Base-by-base conservation (phyloP, 2,888 invertebrate species). In the Harmothoe impar region DNA sequence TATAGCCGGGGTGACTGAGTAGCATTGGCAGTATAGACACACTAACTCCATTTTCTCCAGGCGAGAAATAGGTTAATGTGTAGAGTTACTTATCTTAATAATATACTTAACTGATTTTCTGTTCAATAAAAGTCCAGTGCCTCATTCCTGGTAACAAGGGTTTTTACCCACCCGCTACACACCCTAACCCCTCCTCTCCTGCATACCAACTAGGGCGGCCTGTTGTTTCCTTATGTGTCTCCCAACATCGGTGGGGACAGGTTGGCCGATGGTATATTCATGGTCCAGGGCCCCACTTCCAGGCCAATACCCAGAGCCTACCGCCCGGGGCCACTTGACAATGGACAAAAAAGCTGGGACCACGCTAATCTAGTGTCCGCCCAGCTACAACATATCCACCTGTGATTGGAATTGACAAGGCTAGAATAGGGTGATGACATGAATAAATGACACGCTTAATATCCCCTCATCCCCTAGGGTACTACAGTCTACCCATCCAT, bases 361-460 rank as follows among this genome's bases (percentile, higher is more conserved):
- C 72, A 15, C 29, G 25, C 72, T 29, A 72, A 72, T 72, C 72
- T 72, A n/a, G 25, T 29, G 15, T 3, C 72, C 5, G 20, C 29
- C 31, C 72, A 29, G n/a, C 72, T 72, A 72, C n/a, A n/a, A n/a
- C 72, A 72, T 72, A 72, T 72, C 29, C 25, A 23, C 72, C 20
- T 72, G 25, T 72, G 72, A 72, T 72, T 72, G 29, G 72, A 29
- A 72, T 72, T 72, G 72, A 72, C 72, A 72, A 72, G 25, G 72
- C 72, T 72, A 29, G 72, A 72, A 72, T 29, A 29, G 29, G 72
- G 72, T 72, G 72, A 25, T 72, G 72, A 72, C 29, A 72, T 72
- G 72, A 72, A 72, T 72, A 72, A 72, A 25, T 72, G 15, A 29
- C 72, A 72, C 72, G 29, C 29, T 15, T 29, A 72, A 72, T 62